phyloP scores from a whole-genome alignment of 2,797 vertebrate species.

The Syngnathus acus region DNA sequence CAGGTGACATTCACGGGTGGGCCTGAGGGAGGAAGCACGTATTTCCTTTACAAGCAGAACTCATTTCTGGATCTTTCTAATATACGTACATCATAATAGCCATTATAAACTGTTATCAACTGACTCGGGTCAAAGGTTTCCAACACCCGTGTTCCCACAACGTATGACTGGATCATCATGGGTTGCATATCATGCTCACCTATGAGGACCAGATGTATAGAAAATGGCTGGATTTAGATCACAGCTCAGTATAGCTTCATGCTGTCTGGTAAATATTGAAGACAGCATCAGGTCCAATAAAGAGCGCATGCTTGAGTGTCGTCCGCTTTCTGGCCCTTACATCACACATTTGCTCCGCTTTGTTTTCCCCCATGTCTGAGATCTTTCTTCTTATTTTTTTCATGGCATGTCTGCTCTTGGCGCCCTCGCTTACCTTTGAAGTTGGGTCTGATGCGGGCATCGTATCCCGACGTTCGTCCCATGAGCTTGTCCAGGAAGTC shows the following conservation, averaged over 20 bases:
- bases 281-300: neutral
- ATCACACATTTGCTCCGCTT: constrained; percentile 15
- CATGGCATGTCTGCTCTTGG: constrained; percentile 9
- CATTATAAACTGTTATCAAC: too few species aligned
- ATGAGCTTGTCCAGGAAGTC: constrained; percentile 96
- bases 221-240: neutral
- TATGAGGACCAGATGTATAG: neutral
- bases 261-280: neutral
- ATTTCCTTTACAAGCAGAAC: neutral
- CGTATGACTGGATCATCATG: too few species aligned
- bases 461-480: constrained; percentile 88
- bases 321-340: constrained; percentile 20
- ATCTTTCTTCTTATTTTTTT: neutral
- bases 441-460: constrained; percentile 90
- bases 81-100: too few species aligned
- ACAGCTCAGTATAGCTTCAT: neutral
- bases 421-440: constrained; percentile 81
- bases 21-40: constrained; percentile 59
- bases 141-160: too few species aligned
- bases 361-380: constrained; percentile 8
- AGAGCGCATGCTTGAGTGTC: neutral
- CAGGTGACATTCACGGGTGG: constrained; percentile 90
- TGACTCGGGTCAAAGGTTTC: too few species aligned
- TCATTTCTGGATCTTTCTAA: neutral
- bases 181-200: too few species aligned